Evolutionary conservation across 37 sponge, comb jelly and placozoan genomes (phyloP), one percentile per base, ranked within the genome.

Genomic region (Ephydatia muelleri): DNA sequence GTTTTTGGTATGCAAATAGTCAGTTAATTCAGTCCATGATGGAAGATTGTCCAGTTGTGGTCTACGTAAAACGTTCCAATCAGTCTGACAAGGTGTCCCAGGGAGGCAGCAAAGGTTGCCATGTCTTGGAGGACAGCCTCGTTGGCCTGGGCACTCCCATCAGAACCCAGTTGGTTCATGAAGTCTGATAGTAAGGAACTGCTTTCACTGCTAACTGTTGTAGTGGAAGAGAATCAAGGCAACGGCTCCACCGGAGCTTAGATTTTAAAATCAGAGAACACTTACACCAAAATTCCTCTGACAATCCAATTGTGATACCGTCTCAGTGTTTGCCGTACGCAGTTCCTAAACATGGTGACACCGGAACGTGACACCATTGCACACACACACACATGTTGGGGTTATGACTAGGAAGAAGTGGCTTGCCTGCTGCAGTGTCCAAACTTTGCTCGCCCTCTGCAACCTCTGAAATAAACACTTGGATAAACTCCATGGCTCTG

Each of bases 401-500:
- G 27, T 39, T 75, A 31, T 2, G 25, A 47, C 26, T 82, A 27
- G 12, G 14, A 32, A 35, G 89, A 70, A 68, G 85, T 92, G 34
- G 13, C 66, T 78, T 68, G 88, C 92, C 85, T 65, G 96, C 96
- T 25, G 94, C 94, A 26, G 88, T 91, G 34, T 71, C 87, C 57
- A 95, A 48, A n/a, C 84, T 84, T 31, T 93, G 68, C 72, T 95
- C 93, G 26, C 96, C 94, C 6, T 32, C 34, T 39, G 91, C 84
- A 57, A 95, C 79, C 72, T 93, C 91, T 37, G 29, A 25, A 9
- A 93, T 40, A 68, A 95, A 95, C 29, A 68, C 39, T 35, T 90
- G 82, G 31, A 93, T 68, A 49, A 95, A 95, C 76, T 95, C 91
- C 85, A 95, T 86, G 22, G 86, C 88, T 37, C 96, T 94, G 73